Conservation (phyloP, 2,888 invertebrate genomes). For the Dromius quadrimaculatus region DNA sequence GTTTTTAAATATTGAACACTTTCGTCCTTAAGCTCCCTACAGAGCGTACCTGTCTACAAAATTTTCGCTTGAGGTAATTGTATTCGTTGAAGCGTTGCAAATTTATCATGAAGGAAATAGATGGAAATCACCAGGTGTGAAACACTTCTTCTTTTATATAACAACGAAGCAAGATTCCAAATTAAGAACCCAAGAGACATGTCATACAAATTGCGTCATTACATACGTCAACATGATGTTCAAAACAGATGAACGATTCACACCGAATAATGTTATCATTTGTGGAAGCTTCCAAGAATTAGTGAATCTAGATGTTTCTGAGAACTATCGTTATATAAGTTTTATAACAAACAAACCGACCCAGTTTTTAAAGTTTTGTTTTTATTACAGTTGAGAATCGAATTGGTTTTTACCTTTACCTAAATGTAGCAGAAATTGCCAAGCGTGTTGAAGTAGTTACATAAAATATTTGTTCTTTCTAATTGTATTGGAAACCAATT, state of each 20-base stretch:
- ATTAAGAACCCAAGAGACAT: slow-evolving; percentile 13
- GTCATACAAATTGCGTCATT: slow-evolving; percentile 10
- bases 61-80: too few relatives aligned
- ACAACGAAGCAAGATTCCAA: slow-evolving; percentile 5
- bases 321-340: not conserved
- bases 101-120: slow-evolving; percentile 1
- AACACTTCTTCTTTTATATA: not conserved
- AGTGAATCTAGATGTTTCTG: not conserved
- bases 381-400: not conserved
- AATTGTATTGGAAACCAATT: too few relatives aligned
- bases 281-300: not conserved
- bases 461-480: too few relatives aligned
- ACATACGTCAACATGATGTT: slow-evolving; percentile 9
- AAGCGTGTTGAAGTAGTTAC: too few relatives aligned
- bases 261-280: slow-evolving; percentile 1
- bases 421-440: too few relatives aligned
- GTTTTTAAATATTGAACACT: too few relatives aligned
- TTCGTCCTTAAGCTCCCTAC: too few relatives aligned
- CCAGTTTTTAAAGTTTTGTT: not conserved
- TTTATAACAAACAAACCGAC: not conserved
- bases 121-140: too few relatives aligned
- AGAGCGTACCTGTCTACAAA: too few relatives aligned
- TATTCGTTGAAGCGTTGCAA: too few relatives aligned
- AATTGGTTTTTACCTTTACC: too few relatives aligned
- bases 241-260: slow-evolving; percentile 6